phyloP scores from a whole-genome alignment of 37 sponge, comb jelly and placozoan species.

The Ianthella basta region DNA sequence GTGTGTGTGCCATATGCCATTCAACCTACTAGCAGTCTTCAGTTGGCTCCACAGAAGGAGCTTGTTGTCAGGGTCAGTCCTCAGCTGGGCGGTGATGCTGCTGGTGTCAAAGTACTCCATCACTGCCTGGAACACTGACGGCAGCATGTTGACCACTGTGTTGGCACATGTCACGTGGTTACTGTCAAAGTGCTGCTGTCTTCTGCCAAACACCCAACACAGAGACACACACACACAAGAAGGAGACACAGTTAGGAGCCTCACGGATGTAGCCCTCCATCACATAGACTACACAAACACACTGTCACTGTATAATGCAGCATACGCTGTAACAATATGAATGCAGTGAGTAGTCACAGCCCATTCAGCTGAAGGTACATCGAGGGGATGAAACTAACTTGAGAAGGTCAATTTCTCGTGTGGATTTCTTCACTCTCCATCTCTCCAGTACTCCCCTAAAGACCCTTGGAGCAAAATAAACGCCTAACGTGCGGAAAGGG shows the following conservation, averaged over 20 bases:
- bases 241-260: too few species aligned
- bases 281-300: too few species aligned
- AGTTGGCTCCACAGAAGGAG: conserved; percentile 2
- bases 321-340: too few species aligned
- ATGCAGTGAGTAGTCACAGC: too few species aligned
- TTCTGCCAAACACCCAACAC: background rate
- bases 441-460: background rate
- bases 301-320: too few species aligned
- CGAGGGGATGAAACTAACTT: background rate
- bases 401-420: background rate
- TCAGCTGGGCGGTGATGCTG: background rate
- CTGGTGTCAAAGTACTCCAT: background rate
- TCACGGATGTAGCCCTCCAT: too few species aligned
- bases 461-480: background rate
- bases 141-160: conserved; percentile 8
- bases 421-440: background rate
- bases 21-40: background rate
- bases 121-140: conserved; percentile 5
- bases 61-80: background rate
- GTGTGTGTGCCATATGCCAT: too few species aligned
- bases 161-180: background rate
- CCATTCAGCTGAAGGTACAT: too few species aligned
- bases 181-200: conserved; percentile 17
- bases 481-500: background rate
- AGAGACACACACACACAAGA: too few species aligned